Conservation (phyloP, 2,888 invertebrate genomes). For the Archips crataeganus region DNA sequence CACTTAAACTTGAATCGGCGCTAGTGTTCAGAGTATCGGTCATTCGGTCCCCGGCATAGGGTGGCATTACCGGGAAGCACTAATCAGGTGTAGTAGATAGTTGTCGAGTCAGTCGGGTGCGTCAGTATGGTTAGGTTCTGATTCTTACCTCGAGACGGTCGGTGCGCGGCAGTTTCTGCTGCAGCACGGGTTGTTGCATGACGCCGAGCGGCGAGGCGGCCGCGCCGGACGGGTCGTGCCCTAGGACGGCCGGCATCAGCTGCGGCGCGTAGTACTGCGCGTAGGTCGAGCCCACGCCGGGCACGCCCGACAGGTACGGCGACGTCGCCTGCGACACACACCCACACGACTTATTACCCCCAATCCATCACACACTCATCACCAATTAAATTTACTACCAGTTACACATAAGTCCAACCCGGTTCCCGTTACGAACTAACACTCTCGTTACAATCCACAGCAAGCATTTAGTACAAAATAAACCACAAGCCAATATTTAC, state of each 20-base stretch:
- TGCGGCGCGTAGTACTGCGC: slow-evolving; percentile 96
- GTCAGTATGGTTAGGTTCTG: slow-evolving; percentile 60
- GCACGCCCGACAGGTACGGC: slow-evolving; percentile 96
- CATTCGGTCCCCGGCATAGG: slow-evolving; percentile 69
- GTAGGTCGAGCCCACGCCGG: slow-evolving; percentile 95
- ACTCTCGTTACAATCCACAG: slow-evolving; percentile 34
- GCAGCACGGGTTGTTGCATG: slow-evolving; percentile 94
- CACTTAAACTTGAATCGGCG: not conserved
- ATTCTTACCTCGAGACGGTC: slow-evolving; percentile 97
- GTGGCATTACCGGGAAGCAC: slow-evolving; percentile 72
- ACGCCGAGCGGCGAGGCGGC: slow-evolving; percentile 93
- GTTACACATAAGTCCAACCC: slow-evolving; percentile 28
- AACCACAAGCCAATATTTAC: slow-evolving; percentile 36
- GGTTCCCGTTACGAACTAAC: slow-evolving; percentile 24
- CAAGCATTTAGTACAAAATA: slow-evolving; percentile 39
- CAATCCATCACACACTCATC: slow-evolving; percentile 30
- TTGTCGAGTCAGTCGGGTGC: slow-evolving; percentile 50
- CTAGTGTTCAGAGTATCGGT: slow-evolving; percentile 8
- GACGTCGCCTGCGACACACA: slow-evolving; percentile 90
- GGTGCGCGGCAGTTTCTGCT: slow-evolving; percentile 97
- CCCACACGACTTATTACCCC: slow-evolving; percentile 45
- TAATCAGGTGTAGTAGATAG: slow-evolving; percentile 58
- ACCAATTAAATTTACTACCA: slow-evolving; percentile 10
- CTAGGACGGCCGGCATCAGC: slow-evolving; percentile 95
- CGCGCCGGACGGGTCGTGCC: slow-evolving; percentile 93